Evolutionary conservation across 2,797 vertebrate species (phyloP).

Genomic region (Serranus cabrilla): DNA sequence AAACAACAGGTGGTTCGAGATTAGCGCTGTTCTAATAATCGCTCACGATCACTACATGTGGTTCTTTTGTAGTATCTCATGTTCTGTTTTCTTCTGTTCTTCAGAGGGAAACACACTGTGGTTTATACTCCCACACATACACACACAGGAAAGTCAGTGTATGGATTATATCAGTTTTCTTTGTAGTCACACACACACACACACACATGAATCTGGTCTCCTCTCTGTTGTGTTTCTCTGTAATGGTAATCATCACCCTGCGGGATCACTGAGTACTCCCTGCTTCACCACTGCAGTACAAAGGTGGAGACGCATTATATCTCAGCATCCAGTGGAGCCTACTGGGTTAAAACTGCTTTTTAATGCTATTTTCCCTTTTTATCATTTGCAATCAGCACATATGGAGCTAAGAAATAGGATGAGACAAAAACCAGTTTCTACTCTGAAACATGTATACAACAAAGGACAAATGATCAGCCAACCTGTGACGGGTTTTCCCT

Average conservation of each 20-base stretch:
- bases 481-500: background rate
- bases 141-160: slow-evolving; percentile 9
- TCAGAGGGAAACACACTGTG: background rate
- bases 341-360: background rate
- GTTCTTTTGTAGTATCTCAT: slow-evolving; percentile 2
- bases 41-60: background rate
- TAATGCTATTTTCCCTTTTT: slow-evolving; percentile 14
- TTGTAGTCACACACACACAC: slow-evolving; percentile 13
- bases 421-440: background rate
- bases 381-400: slow-evolving; percentile 18
- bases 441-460: background rate
- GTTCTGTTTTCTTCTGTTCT: slow-evolving; percentile 16
- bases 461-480: background rate
- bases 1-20: slow-evolving; percentile 46
- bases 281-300: slow-evolving; percentile 26
- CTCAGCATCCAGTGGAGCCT: slow-evolving; percentile 14
- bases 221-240: slow-evolving; percentile 49
- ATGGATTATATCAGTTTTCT: slow-evolving; percentile 32
- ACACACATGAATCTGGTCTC: slow-evolving; percentile 8
- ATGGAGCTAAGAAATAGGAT: background rate
- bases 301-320: slow-evolving; percentile 20
- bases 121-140: slow-evolving; percentile 12
- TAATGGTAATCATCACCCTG: slow-evolving; percentile 56
- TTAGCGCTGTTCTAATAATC: slow-evolving; percentile 26
- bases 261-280: slow-evolving; percentile 21